Percentiles rank a stretch among this genome's conserved stretches.
These are phyloP conservation scores for Adelosebastes latens DNA, from an alignment of 2,797 vertebrate genomes.

Conservation along the genomic window DNA sequence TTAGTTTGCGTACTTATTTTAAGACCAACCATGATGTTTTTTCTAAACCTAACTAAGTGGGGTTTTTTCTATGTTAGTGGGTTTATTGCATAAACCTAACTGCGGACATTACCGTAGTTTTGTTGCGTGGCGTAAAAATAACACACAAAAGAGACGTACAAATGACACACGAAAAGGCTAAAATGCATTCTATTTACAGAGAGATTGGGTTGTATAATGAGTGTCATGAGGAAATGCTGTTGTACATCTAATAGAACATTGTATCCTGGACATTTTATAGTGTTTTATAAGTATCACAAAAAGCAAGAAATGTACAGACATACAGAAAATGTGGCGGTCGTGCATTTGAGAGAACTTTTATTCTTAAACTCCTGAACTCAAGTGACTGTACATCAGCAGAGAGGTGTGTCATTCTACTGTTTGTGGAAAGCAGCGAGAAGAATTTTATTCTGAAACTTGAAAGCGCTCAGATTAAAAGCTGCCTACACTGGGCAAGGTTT, in stretches of 20 bases:
- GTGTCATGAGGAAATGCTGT: background rate
- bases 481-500: constrained; percentile 45
- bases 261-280: background rate
- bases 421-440: constrained; percentile 39
- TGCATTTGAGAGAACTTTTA: background rate
- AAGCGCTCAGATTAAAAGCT: constrained; percentile 72
- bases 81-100: background rate
- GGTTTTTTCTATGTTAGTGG: too few species aligned
- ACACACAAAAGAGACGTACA: too few species aligned
- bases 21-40: background rate
- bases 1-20: background rate
- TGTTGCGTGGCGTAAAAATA: too few species aligned
- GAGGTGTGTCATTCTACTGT: constrained; percentile 26
- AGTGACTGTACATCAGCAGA: background rate
- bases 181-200: background rate
- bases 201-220: background rate
- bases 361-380: background rate
- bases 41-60: background rate
- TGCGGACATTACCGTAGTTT: too few species aligned
- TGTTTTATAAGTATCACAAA: constrained; percentile 8
- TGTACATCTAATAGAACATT: background rate
- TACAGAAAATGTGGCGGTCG: background rate
- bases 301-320: background rate
- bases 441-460: constrained; percentile 55
- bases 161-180: too few species aligned